phyloP scores from a whole-genome alignment of 1,140 invertebrate genomes.

The Drosophila funebris region DNA sequence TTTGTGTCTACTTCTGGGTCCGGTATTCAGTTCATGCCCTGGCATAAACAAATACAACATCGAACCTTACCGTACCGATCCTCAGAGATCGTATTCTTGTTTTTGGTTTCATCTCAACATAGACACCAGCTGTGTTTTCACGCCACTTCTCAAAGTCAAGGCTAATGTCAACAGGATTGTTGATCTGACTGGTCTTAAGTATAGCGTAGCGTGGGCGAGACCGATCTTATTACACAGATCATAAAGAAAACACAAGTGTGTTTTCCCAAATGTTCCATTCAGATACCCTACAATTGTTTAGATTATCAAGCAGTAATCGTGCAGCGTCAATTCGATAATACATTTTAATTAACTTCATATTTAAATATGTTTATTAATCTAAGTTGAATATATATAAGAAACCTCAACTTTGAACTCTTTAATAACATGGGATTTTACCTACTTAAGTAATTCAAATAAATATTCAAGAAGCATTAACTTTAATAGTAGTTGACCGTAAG shows the following conservation, averaged over 20 bases:
- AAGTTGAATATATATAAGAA: too few relatives aligned
- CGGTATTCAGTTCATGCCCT: constrained; percentile 45
- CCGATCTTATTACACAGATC: constrained; percentile 30
- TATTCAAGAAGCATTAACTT: too few relatives aligned
- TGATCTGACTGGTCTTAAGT: background rate
- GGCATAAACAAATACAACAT: constrained; percentile 69
- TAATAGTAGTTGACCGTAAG: background rate
- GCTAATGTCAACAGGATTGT: constrained; percentile 23
- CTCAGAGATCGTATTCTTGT: constrained; percentile 48
- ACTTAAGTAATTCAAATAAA: too few relatives aligned
- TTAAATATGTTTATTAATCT: too few relatives aligned
- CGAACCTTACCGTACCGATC: constrained; percentile 7
- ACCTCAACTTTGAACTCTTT: too few relatives aligned
- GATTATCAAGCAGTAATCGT: too few relatives aligned
- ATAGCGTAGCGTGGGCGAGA: background rate
- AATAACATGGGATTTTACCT: too few relatives aligned
- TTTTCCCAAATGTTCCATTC: constrained; percentile 2
- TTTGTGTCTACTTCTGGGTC: constrained; percentile 3
- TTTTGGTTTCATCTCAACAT: background rate
- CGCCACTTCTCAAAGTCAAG: constrained; percentile 33
- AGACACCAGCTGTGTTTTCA: constrained; percentile 66
- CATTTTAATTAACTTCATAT: too few relatives aligned
- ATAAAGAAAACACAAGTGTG: constrained; percentile 14
- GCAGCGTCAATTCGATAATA: too few relatives aligned
- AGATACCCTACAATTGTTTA: too few relatives aligned